Conservation (phyloP, 64 coral and sea anemone species). For the Acropora tenuis region DNA sequence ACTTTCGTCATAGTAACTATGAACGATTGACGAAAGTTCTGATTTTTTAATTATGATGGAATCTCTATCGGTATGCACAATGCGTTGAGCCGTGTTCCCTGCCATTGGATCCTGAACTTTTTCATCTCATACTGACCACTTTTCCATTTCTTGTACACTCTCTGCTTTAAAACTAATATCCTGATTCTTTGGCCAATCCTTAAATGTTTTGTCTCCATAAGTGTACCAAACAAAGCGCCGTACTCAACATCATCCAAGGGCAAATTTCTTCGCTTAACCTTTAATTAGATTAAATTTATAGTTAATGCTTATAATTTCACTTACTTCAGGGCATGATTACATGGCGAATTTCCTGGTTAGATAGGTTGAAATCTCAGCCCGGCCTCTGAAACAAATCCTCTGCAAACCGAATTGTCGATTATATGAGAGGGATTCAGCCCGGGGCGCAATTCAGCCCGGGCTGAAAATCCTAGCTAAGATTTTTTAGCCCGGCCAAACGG, state of each 20-base stretch:
- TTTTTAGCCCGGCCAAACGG: not conserved
- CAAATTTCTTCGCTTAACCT: conserved; percentile 25
- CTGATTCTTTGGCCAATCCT: conserved; percentile 49
- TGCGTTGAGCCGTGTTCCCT: not conserved
- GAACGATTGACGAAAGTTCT: conserved; percentile 18
- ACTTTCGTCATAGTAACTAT: conserved; percentile 14
- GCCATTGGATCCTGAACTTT: conserved; percentile 27
- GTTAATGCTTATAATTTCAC: not conserved
- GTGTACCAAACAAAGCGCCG: conserved; percentile 29
- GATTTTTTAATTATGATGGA: conserved; percentile 42
- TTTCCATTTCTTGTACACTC: conserved; percentile 57
- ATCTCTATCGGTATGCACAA: conserved; percentile 41
- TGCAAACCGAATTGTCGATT: too few relatives aligned
- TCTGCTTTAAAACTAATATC: conserved; percentile 37
- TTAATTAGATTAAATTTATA: conserved; percentile 4
- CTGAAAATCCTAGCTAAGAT: too few relatives aligned
- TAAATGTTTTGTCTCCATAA: conserved; percentile 35
- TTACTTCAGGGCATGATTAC: not conserved
- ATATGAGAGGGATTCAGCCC: too few relatives aligned
- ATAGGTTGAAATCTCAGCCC: too few relatives aligned
- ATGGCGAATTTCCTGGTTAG: too few relatives aligned
- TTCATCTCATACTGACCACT: conserved; percentile 34
- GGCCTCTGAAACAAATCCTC: too few relatives aligned
- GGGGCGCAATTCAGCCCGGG: too few relatives aligned
- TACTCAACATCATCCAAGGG: conserved; percentile 46